Evolutionary conservation across 2,888 invertebrate species (phyloP).

Genomic region (Tridacna gigas): DNA sequence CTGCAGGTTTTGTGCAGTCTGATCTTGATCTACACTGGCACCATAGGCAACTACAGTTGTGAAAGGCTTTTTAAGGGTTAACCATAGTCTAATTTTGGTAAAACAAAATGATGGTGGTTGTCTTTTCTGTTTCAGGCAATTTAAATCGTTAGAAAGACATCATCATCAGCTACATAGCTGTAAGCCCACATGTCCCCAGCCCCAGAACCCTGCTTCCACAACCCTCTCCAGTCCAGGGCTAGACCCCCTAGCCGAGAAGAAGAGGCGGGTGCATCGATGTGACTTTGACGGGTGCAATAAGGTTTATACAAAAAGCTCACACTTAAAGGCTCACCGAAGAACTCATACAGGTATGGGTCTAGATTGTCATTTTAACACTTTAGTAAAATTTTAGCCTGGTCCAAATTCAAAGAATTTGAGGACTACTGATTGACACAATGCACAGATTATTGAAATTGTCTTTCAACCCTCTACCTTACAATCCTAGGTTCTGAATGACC

Average conservation of each 20-base stretch:
- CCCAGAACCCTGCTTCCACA: constrained; percentile 43
- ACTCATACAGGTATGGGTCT: constrained; percentile 86
- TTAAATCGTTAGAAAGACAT: constrained; percentile 62
- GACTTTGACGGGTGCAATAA: constrained; percentile 86
- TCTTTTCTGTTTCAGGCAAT: constrained; percentile 58
- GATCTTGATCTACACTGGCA: too few species aligned
- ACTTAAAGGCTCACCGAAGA: constrained; percentile 87
- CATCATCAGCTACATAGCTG: constrained; percentile 37
- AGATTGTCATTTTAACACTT: not conserved
- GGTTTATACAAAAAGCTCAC: constrained; percentile 88
- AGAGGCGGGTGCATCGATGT: constrained; percentile 81
- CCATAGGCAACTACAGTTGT: too few species aligned
- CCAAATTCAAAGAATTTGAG: too few species aligned
- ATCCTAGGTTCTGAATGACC: too few species aligned
- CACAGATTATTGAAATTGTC: too few species aligned
- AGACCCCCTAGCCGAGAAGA: constrained; percentile 70
- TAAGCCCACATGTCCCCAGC: constrained; percentile 35
- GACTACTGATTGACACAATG: too few species aligned
- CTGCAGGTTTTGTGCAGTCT: too few species aligned
- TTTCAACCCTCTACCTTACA: too few species aligned
- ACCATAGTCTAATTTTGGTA: too few species aligned
- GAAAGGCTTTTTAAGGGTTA: too few species aligned
- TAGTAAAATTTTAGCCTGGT: not conserved
- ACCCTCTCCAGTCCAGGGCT: constrained; percentile 59
- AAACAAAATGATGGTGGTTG: too few species aligned